These are phyloP conservation scores for Aproaerema taeniolella DNA, from an alignment of 2,888 invertebrate genomes.

Conservation along the genomic window DNA sequence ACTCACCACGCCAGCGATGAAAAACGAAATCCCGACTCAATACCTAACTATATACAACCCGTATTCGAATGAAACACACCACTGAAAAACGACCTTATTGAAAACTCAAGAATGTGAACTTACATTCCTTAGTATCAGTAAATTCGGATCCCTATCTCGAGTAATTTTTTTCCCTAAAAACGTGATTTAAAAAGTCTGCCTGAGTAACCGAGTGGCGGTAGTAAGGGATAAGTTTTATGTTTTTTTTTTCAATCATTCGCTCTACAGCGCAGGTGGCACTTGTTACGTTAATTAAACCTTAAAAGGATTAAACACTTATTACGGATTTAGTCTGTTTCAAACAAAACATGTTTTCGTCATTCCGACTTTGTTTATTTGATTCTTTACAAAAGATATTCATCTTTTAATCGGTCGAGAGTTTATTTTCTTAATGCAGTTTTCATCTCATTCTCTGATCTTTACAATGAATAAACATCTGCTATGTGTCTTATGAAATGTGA, in stretches of 20 bases:
- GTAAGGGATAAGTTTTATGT: conserved; percentile 27
- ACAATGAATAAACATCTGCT: too few species aligned
- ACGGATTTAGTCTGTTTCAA: conserved; percentile 30
- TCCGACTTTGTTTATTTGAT: conserved; percentile 28
- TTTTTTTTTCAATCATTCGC: conserved; percentile 22
- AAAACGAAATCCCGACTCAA: conserved; percentile 42
- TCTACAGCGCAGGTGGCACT: conserved; percentile 35
- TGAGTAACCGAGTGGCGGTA: conserved; percentile 26
- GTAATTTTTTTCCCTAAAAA: conserved; percentile 54
- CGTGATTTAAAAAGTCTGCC: conserved; percentile 54
- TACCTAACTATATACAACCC: conserved; percentile 38
- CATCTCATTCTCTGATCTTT: too few species aligned
- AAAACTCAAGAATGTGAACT: conserved; percentile 43
- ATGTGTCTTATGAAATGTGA: too few species aligned
- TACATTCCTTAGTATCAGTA: conserved; percentile 67
- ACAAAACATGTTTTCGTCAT: conserved; percentile 17
- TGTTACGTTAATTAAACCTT: conserved; percentile 34
- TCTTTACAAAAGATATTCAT: conserved; percentile 30
- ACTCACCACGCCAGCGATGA: conserved; percentile 32
- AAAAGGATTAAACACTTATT: conserved; percentile 44
- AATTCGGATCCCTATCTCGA: conserved; percentile 65
- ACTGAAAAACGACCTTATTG: conserved; percentile 36
- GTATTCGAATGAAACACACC: conserved; percentile 33
- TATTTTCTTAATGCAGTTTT: conserved; percentile 34
- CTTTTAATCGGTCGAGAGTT: conserved; percentile 35